Conservation (phyloP, 2,888 invertebrate species). For the Drosophila nigricruria region DNA sequence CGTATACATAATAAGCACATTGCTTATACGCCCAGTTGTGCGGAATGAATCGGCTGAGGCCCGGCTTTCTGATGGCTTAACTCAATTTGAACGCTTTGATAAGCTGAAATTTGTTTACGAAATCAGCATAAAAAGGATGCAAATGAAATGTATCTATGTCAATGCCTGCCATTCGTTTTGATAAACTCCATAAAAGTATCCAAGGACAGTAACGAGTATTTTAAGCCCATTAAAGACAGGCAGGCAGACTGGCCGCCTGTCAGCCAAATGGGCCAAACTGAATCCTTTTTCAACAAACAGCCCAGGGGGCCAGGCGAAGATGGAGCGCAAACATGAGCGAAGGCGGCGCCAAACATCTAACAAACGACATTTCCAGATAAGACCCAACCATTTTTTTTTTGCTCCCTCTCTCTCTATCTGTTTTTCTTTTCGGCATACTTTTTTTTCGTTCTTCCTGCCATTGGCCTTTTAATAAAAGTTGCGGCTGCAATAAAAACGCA, state of each 20-base stretch:
- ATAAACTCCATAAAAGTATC: conserved; percentile 71
- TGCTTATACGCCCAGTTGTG: conserved; percentile 58
- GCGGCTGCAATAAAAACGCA: conserved; percentile 73
- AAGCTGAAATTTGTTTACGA: conserved; percentile 53
- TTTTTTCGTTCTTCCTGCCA: conserved; percentile 29
- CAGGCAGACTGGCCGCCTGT: not conserved
- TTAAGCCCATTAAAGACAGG: conserved; percentile 70
- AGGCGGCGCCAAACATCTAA: conserved; percentile 38
- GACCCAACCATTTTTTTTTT: conserved; percentile 34
- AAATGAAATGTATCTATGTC: conserved; percentile 79
- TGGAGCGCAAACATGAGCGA: conserved; percentile 19
- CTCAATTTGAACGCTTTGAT: conserved; percentile 67
- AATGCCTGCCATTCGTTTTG: conserved; percentile 70
- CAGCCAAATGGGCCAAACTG: conserved; percentile 30
- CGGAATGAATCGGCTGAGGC: conserved; percentile 27
- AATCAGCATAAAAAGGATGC: conserved; percentile 70
- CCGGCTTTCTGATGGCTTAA: conserved; percentile 49
- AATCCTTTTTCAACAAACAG: conserved; percentile 40
- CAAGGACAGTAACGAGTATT: conserved; percentile 50
- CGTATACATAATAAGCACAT: conserved; percentile 51
- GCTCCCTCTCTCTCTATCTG: not conserved
- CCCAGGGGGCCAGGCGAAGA: not conserved
- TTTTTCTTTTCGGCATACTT: conserved; percentile 24
- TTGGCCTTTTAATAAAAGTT: conserved; percentile 75
- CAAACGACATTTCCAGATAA: conserved; percentile 73